These are phyloP conservation scores for Lepidostoma basale DNA, from an alignment of 1,140 invertebrate species.

Conservation along the genomic window DNA sequence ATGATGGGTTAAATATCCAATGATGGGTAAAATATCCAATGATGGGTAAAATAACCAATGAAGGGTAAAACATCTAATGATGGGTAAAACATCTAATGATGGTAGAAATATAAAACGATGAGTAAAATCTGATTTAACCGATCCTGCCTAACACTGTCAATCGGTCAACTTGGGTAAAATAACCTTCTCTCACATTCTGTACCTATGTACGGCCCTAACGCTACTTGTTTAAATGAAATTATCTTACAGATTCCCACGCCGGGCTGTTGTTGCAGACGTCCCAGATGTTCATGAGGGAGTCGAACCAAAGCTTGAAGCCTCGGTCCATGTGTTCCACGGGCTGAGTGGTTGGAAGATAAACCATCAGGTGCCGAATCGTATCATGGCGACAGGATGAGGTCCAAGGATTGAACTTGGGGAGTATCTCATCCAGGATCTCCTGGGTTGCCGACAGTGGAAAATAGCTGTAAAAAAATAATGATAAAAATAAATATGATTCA, in stretches of 20 bases:
- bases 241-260: constrained; percentile 72
- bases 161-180: too few species aligned
- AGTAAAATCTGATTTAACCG: too few species aligned
- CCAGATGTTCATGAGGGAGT: constrained; percentile 83
- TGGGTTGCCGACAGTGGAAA: constrained; percentile 77
- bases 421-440: constrained; percentile 86
- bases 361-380: constrained; percentile 69
- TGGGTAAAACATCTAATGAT: too few species aligned
- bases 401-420: constrained; percentile 79
- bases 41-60: too few species aligned
- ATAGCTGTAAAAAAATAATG: constrained; percentile 62
- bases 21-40: too few species aligned
- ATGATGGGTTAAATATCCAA: too few species aligned
- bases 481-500: background rate
- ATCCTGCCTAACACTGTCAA: too few species aligned
- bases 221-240: background rate
- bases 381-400: constrained; percentile 63
- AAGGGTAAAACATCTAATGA: too few species aligned
- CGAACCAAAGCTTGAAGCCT: constrained; percentile 82
- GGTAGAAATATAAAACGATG: too few species aligned
- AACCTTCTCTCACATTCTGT: too few species aligned
- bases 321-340: constrained; percentile 66
- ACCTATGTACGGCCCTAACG: background rate
- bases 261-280: constrained; percentile 73
- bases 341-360: constrained; percentile 79